These are phyloP conservation scores for Charina bottae DNA, from an alignment of 2,113 vertebrate genomes.

Conservation along the genomic window DNA sequence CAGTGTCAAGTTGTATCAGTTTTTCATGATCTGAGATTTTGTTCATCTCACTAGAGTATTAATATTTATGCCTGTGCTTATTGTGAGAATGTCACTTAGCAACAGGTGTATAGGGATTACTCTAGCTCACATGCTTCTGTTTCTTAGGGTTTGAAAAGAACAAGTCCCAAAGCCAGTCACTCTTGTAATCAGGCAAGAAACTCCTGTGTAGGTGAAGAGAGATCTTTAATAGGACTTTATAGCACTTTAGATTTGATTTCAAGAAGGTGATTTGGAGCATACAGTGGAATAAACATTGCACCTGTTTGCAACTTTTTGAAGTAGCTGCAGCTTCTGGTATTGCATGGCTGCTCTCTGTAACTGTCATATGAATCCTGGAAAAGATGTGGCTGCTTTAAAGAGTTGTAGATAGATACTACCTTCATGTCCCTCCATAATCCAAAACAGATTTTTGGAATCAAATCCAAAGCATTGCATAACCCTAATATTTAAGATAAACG, in stretches of 20 bases:
- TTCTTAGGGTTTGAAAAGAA: slow-evolving; percentile 41
- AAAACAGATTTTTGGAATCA: background rate
- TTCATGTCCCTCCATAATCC: background rate
- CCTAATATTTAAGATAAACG: background rate
- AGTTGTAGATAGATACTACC: background rate
- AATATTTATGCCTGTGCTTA: slow-evolving; percentile 16
- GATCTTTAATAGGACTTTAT: background rate
- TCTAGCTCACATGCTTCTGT: slow-evolving; percentile 24
- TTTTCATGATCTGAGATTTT: slow-evolving; percentile 50
- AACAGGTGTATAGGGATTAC: slow-evolving; percentile 68
- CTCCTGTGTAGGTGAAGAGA: background rate
- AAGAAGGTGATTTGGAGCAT: background rate
- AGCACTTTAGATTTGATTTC: background rate
- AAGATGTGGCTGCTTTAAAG: background rate
- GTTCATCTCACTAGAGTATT: slow-evolving; percentile 12
- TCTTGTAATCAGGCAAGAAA: slow-evolving; percentile 15
- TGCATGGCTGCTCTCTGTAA: background rate
- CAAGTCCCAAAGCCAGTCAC: background rate
- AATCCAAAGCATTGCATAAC: background rate
- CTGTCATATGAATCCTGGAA: background rate
- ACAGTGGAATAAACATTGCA: background rate
- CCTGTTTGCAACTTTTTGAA: background rate
- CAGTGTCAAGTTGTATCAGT: background rate
- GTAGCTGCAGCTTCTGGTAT: background rate
- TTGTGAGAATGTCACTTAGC: slow-evolving; percentile 68